A percentile compares a stretch with the other conserved stretches of the same genome.
Conservation (phyloP, 2,113 vertebrate genomes). For the Arenaria interpres region DNA sequence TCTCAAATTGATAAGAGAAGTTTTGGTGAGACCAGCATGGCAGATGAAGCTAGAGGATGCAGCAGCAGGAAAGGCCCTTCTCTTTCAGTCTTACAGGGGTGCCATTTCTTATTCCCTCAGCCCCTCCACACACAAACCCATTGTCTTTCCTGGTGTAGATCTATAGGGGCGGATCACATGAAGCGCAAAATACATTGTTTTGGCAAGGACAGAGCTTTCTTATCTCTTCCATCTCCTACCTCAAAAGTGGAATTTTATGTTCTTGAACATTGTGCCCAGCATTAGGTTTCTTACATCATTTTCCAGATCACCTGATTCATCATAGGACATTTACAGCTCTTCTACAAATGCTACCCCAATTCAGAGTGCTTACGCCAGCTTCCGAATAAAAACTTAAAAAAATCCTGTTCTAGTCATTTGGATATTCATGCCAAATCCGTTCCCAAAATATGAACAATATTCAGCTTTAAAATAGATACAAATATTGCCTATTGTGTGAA, state of each 20-base stretch:
- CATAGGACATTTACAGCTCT: neutral
- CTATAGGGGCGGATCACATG: neutral
- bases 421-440: neutral
- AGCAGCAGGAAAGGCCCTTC: neutral
- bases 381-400: neutral
- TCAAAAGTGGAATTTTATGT: neutral
- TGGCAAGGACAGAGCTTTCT: neutral
- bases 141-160: neutral
- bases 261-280: neutral
- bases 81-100: neutral
- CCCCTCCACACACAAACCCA: neutral
- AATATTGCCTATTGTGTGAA: neutral
- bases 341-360: neutral
- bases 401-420: neutral
- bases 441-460: neutral
- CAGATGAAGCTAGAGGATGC: neutral
- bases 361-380: neutral
- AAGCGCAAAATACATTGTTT: neutral
- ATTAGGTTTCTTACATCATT: neutral
- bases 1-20: neutral
- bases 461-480: neutral
- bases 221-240: neutral
- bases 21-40: neutral
- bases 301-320: neutral
- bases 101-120: neutral